Base-by-base conservation (phyloP, 2,113 vertebrate species). In the Neodon shergylaensis region DNA sequence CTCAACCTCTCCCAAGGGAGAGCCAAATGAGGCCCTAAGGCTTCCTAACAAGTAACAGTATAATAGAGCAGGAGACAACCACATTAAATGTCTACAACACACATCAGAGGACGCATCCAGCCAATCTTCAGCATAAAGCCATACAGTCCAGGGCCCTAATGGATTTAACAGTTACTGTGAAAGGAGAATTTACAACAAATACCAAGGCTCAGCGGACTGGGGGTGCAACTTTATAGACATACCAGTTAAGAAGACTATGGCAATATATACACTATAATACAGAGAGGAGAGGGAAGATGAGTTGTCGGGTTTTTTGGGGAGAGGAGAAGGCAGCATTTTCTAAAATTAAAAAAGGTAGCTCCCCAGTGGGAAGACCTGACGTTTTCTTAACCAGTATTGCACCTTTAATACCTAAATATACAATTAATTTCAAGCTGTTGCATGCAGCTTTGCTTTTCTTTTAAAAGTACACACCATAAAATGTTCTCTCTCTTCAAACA, bases 341-440 rank as follows among this genome's bases (percentile, higher is more conserved):
- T 28, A 93, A 83, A 65, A 91, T 74, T 91, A 95, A 95, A 93
- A 91, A 92, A 94, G 96, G 54, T 0, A 33, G 97, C 96, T 65
- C 98, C 98, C 97, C 97, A 97, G 98, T 95, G 97, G 98, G 98
- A 97, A 97, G 94, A 95, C 97, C 22, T 39, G 10, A 70, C 36
- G 31, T 82, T 97, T 98, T 97, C 96, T 97, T 95, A 98, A 98
- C 98, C 98, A 98, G 99, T 98, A 99, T 99, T 99, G 99, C 99
- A 99, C 99, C 98, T 99, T 99, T 99, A 99, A 99, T 99, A 98
- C 98, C 96, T 92, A 97, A 98, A 98, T 97, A 98, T 97, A 99
- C 98, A 99, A 96, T 98, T 98, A 99, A 96, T 98, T 98, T 96
- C 90, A 92, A 98, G 98, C 98, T 99, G 99, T 98, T 98, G 98